Conservation (phyloP, 1,140 invertebrate genomes). For the Dreissena rostriformis region DNA sequence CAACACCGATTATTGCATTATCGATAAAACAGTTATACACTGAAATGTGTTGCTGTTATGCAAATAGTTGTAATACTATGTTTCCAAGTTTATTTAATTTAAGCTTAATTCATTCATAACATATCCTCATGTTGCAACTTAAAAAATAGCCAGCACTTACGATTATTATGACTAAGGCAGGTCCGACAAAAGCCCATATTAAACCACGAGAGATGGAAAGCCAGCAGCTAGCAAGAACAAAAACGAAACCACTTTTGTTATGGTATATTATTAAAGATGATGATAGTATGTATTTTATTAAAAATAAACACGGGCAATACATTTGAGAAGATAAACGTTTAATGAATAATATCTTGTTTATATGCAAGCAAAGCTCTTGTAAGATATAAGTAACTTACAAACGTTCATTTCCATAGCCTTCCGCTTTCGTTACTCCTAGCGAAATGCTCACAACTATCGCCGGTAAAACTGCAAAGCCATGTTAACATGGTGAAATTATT, state of each 20-base stretch:
- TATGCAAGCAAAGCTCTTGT: background rate
- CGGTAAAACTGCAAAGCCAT: constrained; percentile 40
- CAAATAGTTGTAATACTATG: too few species aligned
- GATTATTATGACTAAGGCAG: constrained; percentile 26
- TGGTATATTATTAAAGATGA: background rate
- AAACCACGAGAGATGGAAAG: constrained; percentile 20
- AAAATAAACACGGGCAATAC: background rate
- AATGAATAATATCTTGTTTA: background rate
- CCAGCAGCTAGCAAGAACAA: constrained; percentile 26
- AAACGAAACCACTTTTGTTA: background rate
- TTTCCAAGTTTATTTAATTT: too few species aligned
- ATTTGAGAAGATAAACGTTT: background rate
- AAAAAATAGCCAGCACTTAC: constrained; percentile 4
- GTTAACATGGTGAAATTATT: too few species aligned
- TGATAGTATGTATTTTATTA: background rate
- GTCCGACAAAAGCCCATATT: constrained; percentile 48
- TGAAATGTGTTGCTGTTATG: too few species aligned
- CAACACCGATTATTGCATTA: too few species aligned
- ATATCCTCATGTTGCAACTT: background rate
- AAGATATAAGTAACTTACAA: constrained; percentile 35
- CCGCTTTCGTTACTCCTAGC: constrained; percentile 37
- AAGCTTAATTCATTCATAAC: too few species aligned
- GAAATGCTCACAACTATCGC: constrained; percentile 49
- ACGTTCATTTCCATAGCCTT: constrained; percentile 51
- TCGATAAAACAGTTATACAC: too few species aligned